Percentiles rank a stretch among this genome's conserved stretches.
Conservation (phyloP, 2,113 vertebrate species). For the Petromus typicus region DNA sequence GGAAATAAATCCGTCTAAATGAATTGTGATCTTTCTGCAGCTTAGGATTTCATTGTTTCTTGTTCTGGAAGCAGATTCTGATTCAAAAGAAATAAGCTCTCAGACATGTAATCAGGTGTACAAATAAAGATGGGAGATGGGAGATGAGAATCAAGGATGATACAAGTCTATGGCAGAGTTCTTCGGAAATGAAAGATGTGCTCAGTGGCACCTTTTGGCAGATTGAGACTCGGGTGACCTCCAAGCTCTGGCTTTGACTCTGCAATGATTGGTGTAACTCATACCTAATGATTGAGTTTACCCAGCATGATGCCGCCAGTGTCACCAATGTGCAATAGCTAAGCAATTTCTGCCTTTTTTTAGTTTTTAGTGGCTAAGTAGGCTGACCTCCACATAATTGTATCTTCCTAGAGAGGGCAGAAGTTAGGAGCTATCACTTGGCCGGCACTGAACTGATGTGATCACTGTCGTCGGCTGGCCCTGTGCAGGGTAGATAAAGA, state of each 20-base stretch:
- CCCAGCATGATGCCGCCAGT: neutral
- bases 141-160: neutral
- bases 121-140: slow-evolving; percentile 55
- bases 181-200: slow-evolving; percentile 10
- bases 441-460: neutral
- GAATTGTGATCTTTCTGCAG: neutral
- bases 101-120: neutral
- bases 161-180: neutral
- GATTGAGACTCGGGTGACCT: neutral
- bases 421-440: neutral
- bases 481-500: neutral
- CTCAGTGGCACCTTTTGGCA: neutral
- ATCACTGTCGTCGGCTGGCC: neutral
- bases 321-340: neutral
- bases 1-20: slow-evolving; percentile 60
- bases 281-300: slow-evolving; percentile 48
- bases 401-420: neutral
- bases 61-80: neutral
- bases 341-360: slow-evolving; percentile 35
- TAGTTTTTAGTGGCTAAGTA: neutral
- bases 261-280: slow-evolving; percentile 38
- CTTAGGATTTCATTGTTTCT: slow-evolving; percentile 51
- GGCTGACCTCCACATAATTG: neutral
- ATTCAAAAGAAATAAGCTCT: slow-evolving; percentile 39
- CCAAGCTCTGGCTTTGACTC: neutral